Evolutionary conservation across 1,140 invertebrate species (phyloP).

Genomic region (Neodiprion virginianus): DNA sequence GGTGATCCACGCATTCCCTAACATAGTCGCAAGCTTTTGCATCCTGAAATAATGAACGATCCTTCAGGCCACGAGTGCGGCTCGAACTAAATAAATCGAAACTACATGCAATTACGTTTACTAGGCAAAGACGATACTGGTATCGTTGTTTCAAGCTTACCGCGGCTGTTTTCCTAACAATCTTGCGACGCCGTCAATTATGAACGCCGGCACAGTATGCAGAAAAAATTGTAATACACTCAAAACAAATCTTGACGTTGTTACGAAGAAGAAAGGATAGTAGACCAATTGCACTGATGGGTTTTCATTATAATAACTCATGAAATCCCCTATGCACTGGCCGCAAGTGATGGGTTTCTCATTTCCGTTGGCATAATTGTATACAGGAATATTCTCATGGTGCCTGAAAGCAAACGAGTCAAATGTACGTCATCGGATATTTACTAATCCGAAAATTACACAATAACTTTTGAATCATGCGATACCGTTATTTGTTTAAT

Average conservation of each 20-base stretch:
- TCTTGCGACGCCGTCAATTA: constrained; percentile 63
- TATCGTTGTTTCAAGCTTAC: constrained; percentile 54
- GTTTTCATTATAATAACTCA: no score
- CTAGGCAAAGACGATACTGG: neutral
- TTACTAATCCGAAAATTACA: neutral
- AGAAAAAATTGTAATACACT: constrained; percentile 53
- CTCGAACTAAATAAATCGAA: neutral
- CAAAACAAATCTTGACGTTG: neutral
- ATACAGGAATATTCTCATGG: constrained; percentile 15
- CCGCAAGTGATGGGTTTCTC: constrained; percentile 24
- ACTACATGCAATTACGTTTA: neutral
- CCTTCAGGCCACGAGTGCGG: neutral
- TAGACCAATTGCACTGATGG: neutral
- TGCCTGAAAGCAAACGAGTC: neutral
- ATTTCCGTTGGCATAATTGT: constrained; percentile 23
- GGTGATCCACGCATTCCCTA: constrained; percentile 12
- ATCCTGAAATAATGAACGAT: constrained; percentile 22
- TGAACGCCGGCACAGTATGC: constrained; percentile 68
- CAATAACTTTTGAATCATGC: neutral
- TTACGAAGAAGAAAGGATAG: neutral
- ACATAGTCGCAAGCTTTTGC: constrained; percentile 23
- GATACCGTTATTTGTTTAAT: neutral
- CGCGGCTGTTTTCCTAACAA: constrained; percentile 67
- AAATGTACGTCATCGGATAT: neutral
- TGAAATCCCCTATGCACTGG: neutral